These are phyloP conservation scores for Agelastica alni DNA, from an alignment of 2,888 invertebrate genomes.

Conservation along the genomic window DNA sequence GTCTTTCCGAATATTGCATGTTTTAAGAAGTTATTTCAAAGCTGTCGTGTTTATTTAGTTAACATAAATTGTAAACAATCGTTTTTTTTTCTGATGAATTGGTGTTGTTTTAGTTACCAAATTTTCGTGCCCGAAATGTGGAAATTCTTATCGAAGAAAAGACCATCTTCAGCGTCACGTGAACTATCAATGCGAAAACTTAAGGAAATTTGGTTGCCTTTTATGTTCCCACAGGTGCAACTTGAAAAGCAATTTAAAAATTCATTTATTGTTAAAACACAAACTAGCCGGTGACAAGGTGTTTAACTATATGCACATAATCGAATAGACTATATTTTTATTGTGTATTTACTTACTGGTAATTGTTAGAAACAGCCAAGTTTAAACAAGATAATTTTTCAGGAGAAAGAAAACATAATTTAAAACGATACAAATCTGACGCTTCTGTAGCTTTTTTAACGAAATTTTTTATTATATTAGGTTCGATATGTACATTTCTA, in stretches of 20 bases:
- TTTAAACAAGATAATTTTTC: too few relatives aligned
- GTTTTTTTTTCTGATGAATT: too few relatives aligned
- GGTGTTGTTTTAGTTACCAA: slow-evolving; percentile 15
- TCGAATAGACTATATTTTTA: too few relatives aligned
- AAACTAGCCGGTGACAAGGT: slow-evolving; percentile 27
- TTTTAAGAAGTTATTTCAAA: too few relatives aligned
- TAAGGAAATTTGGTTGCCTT: slow-evolving; percentile 42
- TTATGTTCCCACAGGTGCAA: slow-evolving; percentile 37
- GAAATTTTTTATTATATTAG: not conserved
- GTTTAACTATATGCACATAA: slow-evolving; percentile 5
- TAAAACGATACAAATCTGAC: not conserved
- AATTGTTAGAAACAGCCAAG: too few relatives aligned
- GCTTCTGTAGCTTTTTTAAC: not conserved
- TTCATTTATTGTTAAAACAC: slow-evolving; percentile 41
- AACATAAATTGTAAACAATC: too few relatives aligned
- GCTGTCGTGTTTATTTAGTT: too few relatives aligned
- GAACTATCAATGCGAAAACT: slow-evolving; percentile 44
- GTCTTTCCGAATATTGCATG: too few relatives aligned
- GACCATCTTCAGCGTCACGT: slow-evolving; percentile 39
- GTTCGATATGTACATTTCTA: not conserved
- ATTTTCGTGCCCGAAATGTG: slow-evolving; percentile 36
- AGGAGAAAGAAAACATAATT: not conserved
- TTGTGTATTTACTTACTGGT: too few relatives aligned
- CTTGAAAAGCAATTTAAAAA: slow-evolving; percentile 39
- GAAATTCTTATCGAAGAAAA: slow-evolving; percentile 37